A percentile compares a stretch with the other conserved stretches of the same genome.
Evolutionary conservation across 2,888 invertebrate species (phyloP).

Genomic region (Diaprepes abbreviatus): DNA sequence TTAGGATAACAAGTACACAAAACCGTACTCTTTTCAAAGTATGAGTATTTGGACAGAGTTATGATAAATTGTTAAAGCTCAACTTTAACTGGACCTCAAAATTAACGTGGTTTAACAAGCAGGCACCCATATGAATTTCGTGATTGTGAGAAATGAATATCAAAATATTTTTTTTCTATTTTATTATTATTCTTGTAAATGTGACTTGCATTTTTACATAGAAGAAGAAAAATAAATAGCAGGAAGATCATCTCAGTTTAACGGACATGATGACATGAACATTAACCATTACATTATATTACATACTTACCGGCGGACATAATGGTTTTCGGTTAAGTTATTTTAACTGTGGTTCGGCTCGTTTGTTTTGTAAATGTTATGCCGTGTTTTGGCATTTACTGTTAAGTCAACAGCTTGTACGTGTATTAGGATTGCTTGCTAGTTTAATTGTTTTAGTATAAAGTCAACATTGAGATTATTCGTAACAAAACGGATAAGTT

Average conservation of each 20-base stretch:
- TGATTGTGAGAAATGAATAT: no score
- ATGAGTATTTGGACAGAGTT: no score
- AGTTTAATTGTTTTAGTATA: slow-evolving; percentile 3
- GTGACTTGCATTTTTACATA: no score
- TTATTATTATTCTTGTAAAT: no score
- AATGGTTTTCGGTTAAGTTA: slow-evolving; percentile 30
- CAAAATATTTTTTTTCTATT: no score
- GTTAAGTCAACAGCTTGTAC: slow-evolving; percentile 7
- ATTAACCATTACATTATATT: slow-evolving; percentile 16
- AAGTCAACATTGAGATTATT: background rate
- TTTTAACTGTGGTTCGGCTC: slow-evolving; percentile 18
- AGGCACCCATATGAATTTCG: no score
- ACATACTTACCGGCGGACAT: slow-evolving; percentile 9
- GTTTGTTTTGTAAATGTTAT: slow-evolving; percentile 7
- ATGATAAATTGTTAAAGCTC: no score
- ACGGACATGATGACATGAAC: slow-evolving; percentile 20
- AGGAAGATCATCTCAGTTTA: slow-evolving; percentile 10
- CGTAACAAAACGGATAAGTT: no score
- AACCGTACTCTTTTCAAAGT: no score
- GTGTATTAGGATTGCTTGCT: slow-evolving; percentile 3
- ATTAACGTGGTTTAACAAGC: no score
- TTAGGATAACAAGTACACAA: no score
- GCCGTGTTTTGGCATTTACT: slow-evolving; percentile 12
- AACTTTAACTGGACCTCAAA: no score
- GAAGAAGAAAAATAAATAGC: background rate